Percentiles rank a stretch among this genome's conserved stretches.
Conservation (phyloP, 1,140 invertebrate genomes). For the Telenomus remus region DNA sequence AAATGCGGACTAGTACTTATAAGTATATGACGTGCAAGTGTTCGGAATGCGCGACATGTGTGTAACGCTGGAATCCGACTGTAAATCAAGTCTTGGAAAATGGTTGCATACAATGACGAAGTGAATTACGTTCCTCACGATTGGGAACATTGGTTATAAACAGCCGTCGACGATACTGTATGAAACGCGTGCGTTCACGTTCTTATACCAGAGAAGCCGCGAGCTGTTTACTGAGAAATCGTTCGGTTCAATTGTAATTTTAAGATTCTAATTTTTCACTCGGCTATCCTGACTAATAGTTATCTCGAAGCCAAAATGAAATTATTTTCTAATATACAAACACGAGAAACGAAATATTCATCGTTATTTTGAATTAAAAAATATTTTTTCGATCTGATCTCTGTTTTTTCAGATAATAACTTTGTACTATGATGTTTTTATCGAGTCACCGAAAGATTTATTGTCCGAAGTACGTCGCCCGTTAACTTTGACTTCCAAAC, state of each 20-base stretch:
- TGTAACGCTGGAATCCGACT: conserved; percentile 35
- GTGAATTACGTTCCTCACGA: conserved; percentile 44
- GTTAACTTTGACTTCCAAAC: not conserved
- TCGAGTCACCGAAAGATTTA: no score
- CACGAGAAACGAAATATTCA: no score
- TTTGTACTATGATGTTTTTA: no score
- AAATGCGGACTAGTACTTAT: conserved; percentile 34
- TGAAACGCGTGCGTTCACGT: conserved; percentile 16
- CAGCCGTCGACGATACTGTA: conserved; percentile 5
- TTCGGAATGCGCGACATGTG: conserved; percentile 42
- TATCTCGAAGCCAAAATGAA: no score
- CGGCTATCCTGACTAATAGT: no score
- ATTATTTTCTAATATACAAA: no score
- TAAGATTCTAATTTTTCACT: not conserved
- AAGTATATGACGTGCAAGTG: conserved; percentile 41
- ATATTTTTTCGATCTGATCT: no score
- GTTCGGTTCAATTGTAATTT: not conserved
- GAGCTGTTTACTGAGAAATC: conserved; percentile 18
- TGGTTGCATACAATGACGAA: conserved; percentile 37
- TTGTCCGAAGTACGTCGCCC: no score
- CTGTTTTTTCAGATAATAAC: no score
- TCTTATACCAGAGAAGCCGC: conserved; percentile 29
- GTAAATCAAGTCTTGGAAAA: conserved; percentile 45
- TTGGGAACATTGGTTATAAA: conserved; percentile 22
- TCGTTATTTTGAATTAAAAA: no score